These are phyloP conservation scores for Mayetiola destructor DNA, from an alignment of 2,888 invertebrate genomes.

Conservation along the genomic window DNA sequence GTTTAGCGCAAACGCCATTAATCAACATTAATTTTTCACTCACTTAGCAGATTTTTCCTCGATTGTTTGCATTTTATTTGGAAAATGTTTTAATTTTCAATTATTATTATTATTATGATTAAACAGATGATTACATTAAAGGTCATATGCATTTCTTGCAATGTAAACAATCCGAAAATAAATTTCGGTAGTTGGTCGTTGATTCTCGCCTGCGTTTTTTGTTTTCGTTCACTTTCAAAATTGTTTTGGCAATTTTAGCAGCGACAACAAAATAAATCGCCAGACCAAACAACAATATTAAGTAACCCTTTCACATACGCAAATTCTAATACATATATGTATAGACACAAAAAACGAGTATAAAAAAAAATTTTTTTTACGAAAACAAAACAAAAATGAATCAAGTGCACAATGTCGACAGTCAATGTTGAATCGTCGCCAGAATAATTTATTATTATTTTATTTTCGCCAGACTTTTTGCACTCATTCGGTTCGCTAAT, in stretches of 20 bases:
- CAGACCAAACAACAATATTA: neutral
- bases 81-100: neutral
- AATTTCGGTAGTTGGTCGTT: neutral
- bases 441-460: slow-evolving; percentile 12
- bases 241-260: neutral
- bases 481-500: no score
- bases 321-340: no score
- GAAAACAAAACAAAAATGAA: neutral
- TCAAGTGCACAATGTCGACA: neutral
- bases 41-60: neutral
- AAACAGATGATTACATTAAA: neutral
- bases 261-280: neutral
- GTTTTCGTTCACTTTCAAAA: neutral
- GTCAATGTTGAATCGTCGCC: slow-evolving; percentile 10
- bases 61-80: neutral
- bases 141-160: slow-evolving; percentile 2
- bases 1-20: neutral
- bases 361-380: neutral
- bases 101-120: neutral
- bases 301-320: neutral
- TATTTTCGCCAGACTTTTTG: no score
- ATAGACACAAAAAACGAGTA: neutral
- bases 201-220: neutral
- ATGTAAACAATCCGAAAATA: neutral
- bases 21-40: neutral